Base-by-base conservation (phyloP, 2,888 invertebrate species). In the Macaria notata region DNA sequence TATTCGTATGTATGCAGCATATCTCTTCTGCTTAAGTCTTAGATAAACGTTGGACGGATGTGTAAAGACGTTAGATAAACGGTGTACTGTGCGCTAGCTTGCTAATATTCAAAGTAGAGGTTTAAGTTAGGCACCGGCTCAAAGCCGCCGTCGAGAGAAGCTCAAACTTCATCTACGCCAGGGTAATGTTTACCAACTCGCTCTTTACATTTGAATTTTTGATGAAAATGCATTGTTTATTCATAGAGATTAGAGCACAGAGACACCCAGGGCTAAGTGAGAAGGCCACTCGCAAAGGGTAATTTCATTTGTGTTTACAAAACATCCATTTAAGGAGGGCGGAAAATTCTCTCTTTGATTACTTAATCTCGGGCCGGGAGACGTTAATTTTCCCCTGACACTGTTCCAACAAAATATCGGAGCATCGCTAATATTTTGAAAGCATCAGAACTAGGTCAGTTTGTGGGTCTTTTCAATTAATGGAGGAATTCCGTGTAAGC, bases 291-390 rank as follows among this genome's bases (percentile, higher is more conserved):
- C 52, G 56, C 49, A 58, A 45, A 61, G 56, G 54, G 61, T 66
- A 64, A 66, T 68, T 69, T 65, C 33, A 58, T 56, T 63, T 52
- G 53, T 66, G 61, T 68, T 69, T 68, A 68, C 64, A 62, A 66
- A 67, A 57, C 54, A 54, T 49, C 63, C 63, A 63, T 71, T 71
- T 65, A 63, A 54, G 59, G 59, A 42, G 57, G 33, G 50, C 38
- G 59, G 64, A 56, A 56, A 59, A 65, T 63, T 68, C 65, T 55
- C 59, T 52, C 63, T 67, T 70, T 71, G 70, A 71, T 73, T 73
- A 69, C 69, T 69, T 71, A 72, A 76, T 73, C 67, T 69, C 59
- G 49, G 56, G 38, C 46, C 50, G 54, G 45, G 59, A 53, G 61
- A 60, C 65, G 58, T 59, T 73, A 67, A 75, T 72, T 71, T 68